phyloP scores from a whole-genome alignment of 2,888 invertebrate species.

The Dicyrtoma fusca region DNA sequence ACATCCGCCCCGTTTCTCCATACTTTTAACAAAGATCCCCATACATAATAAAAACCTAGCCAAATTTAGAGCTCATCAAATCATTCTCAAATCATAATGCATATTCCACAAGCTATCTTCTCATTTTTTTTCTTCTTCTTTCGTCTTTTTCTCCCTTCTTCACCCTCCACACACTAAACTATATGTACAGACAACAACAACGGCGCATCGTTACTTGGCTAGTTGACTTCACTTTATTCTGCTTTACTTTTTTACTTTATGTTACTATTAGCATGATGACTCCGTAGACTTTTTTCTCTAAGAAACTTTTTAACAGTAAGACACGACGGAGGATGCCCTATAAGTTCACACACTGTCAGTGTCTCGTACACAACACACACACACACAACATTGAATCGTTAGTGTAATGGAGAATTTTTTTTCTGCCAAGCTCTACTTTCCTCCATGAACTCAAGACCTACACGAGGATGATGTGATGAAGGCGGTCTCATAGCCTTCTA shows the following conservation, averaged over 20 bases:
- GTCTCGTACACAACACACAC: too few species aligned
- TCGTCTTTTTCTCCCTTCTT: neutral
- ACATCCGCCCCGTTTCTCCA: constrained; percentile 51
- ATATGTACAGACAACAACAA: too few species aligned
- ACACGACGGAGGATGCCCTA: too few species aligned
- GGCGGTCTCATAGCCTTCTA: neutral
- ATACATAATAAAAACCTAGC: constrained; percentile 28
- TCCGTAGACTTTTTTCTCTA: too few species aligned
- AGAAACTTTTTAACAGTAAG: too few species aligned
- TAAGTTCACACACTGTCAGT: too few species aligned
- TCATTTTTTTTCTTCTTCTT: neutral
- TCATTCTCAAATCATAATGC: constrained; percentile 33
- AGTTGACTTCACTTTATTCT: too few species aligned
- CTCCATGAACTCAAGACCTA: neutral
- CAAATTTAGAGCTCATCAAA: constrained; percentile 49
- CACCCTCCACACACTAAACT: neutral
- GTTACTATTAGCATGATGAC: too few species aligned
- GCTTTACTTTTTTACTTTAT: too few species aligned
- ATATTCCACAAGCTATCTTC: constrained; percentile 3
- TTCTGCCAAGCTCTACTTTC: neutral
- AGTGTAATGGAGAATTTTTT: constrained; percentile 13
- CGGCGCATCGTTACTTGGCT: too few species aligned
- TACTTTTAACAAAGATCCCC: constrained; percentile 14
- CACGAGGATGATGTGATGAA: constrained; percentile 11
- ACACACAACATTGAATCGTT: constrained; percentile 8